phyloP scores from a whole-genome alignment of 2,113 vertebrate species.

The Crotalus helleri region DNA sequence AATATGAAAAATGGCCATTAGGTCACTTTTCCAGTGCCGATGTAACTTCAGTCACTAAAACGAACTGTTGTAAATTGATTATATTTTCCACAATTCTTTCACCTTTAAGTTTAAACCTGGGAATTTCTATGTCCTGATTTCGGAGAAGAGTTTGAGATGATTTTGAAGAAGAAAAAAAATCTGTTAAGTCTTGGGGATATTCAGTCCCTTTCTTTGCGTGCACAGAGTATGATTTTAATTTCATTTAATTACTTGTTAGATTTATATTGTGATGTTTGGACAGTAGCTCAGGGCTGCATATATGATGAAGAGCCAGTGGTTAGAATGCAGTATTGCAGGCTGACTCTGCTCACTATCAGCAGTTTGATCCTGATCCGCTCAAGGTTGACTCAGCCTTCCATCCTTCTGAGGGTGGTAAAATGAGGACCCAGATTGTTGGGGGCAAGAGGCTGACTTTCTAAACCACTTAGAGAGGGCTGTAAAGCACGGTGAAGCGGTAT shows the following conservation, averaged over 20 bases:
- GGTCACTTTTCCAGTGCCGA: too few species aligned
- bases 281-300: neutral
- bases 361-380: too few species aligned
- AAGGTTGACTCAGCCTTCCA: too few species aligned
- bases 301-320: neutral
- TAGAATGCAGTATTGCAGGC: too few species aligned
- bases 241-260: neutral
- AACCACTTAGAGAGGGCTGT: too few species aligned
- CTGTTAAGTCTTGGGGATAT: neutral
- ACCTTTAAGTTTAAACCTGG: neutral
- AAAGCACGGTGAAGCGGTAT: too few species aligned
- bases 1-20: too few species aligned
- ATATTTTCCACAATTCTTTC: neutral
- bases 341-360: too few species aligned
- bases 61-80: neutral
- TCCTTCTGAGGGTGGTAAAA: too few species aligned
- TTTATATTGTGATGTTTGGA: neutral
- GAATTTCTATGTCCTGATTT: neutral
- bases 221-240: neutral
- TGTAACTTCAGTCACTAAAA: too few species aligned
- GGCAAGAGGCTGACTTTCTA: too few species aligned
- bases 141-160: neutral
- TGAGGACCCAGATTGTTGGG: too few species aligned
- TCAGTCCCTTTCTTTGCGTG: fast-evolving
- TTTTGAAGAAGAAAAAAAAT: neutral